Base-by-base conservation (phyloP, 2,113 vertebrate genomes). In the Condylura cristata region DNA sequence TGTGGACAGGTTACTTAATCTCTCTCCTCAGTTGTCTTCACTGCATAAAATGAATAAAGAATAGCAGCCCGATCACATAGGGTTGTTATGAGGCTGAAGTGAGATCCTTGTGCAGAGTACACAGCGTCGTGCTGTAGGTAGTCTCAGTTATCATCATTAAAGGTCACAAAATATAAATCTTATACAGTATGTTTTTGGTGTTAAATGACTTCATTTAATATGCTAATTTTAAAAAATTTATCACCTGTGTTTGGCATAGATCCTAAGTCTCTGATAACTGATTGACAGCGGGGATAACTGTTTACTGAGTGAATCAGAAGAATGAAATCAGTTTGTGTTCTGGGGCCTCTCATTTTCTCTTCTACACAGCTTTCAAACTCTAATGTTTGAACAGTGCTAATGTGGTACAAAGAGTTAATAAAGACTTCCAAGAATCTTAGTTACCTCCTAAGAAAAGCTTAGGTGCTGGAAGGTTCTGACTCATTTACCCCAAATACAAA, bases 401-500 rank as follows among this genome's bases (percentile, higher is more conserved):
- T 18, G 37, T 24, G 34, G 11, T 81, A 79, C 68, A 80, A 93
- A 90, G 95, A 79, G 90, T 95, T 93, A 94, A 92, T 44, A 85
- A 86, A 51, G 61, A 37, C 63, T 94, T 83, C 56, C 13, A 79
- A 95, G 78, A 93, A 78, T 85, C 48, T 90, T 74, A 41, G 16
- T 68, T 94, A 79, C 58, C 18, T 18, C 18, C 78, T 82, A 63
- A 95, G 92, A 94, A 94, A 94, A 90, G 74, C 68, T 86, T 74
- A 74, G 32, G 28, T 60, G 24, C 79, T 70, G 18, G 39, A 83
- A 95, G 56, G 24, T 85, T 93, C 94, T 89, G 82, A 92, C 44
- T 96, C 89, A 88, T 93, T 95, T 82, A 88, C 14, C 61, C 20
- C 68, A 30, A 65, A 79, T 24, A 95, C 94, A 96, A 96, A 97